A percentile compares a stretch with the other conserved stretches of the same genome.
These are phyloP conservation scores for Xenopus borealis DNA, from an alignment of 2,113 vertebrate genomes.

Conservation along the genomic window DNA sequence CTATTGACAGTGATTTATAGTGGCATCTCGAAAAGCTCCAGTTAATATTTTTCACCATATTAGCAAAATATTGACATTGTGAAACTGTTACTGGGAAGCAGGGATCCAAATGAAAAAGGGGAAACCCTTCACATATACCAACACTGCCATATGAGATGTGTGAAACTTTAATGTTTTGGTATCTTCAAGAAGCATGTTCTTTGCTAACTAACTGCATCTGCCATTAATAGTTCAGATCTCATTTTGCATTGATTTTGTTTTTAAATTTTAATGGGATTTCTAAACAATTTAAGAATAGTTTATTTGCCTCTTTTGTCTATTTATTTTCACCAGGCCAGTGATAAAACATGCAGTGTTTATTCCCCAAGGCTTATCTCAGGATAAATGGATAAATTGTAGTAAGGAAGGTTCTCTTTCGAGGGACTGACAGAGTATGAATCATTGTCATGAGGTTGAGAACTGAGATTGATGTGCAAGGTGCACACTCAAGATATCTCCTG, in stretches of 20 bases:
- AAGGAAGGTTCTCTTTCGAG: conserved; percentile 45
- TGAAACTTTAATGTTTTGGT: too few relatives aligned
- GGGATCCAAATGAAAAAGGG: not conserved
- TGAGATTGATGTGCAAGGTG: not conserved
- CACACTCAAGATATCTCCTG: not conserved
- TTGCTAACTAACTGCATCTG: too few relatives aligned
- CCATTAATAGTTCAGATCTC: too few relatives aligned
- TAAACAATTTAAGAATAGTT: too few relatives aligned
- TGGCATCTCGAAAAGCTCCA: not conserved
- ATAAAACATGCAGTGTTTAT: not conserved
- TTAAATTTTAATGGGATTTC: too few relatives aligned
- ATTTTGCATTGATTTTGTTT: too few relatives aligned
- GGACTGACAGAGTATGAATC: conserved; percentile 41
- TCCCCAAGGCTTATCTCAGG: conserved; percentile 54
- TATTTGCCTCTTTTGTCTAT: too few relatives aligned
- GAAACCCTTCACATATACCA: not conserved
- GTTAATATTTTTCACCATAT: not conserved
- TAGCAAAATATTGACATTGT: not conserved
- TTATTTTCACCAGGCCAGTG: too few relatives aligned
- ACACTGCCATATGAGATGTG: not conserved
- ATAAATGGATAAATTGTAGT: conserved; percentile 48
- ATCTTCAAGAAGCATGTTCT: too few relatives aligned
- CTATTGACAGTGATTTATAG: conserved; percentile 14
- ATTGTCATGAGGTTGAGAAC: not conserved
- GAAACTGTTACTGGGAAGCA: not conserved